Percentiles rank a stretch among this genome's conserved stretches.
These are phyloP conservation scores for Whitmania pigra DNA, from an alignment of 1,140 invertebrate species.

Conservation along the genomic window DNA sequence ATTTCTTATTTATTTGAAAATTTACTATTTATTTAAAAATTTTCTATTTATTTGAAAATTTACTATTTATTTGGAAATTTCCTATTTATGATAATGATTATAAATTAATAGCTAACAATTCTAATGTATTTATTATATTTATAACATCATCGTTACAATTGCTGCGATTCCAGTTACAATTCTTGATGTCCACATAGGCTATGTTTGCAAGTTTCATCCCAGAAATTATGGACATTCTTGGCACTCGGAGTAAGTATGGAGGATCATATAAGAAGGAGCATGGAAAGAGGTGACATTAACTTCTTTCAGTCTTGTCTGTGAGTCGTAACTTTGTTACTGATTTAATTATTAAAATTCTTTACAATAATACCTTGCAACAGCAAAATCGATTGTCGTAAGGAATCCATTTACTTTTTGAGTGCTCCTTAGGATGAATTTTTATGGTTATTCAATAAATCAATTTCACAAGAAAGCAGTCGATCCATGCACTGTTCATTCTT, in stretches of 20 bases:
- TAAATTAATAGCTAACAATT: neutral
- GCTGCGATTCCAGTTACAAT: neutral
- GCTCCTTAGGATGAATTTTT: too few relatives aligned
- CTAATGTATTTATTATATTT: neutral
- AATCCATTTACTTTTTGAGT: too few relatives aligned
- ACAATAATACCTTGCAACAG: too few relatives aligned
- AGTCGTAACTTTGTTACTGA: too few relatives aligned
- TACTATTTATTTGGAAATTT: neutral
- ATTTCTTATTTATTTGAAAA: neutral
- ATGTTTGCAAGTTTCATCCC: slow-evolving; percentile 99
- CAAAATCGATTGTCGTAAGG: too few relatives aligned
- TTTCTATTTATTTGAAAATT: neutral
- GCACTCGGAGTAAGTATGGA: slow-evolving; percentile 96
- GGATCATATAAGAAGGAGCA: slow-evolving; percentile 98
- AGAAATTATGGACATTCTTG: slow-evolving; percentile 98
- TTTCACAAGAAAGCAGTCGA: too few relatives aligned
- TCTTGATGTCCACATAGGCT: slow-evolving; percentile 29
- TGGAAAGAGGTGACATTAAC: slow-evolving; percentile 70
- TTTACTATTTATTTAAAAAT: neutral
- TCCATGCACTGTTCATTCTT: too few relatives aligned
- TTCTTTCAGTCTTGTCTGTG: too few relatives aligned
- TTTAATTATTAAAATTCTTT: too few relatives aligned
- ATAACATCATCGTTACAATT: neutral
- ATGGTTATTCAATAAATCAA: too few relatives aligned
- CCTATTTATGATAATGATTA: neutral